A percentile compares a stretch with the other conserved stretches of the same genome.
phyloP scores from a whole-genome alignment of 2,888 invertebrate species.

The Tenthredo distinguenda region DNA sequence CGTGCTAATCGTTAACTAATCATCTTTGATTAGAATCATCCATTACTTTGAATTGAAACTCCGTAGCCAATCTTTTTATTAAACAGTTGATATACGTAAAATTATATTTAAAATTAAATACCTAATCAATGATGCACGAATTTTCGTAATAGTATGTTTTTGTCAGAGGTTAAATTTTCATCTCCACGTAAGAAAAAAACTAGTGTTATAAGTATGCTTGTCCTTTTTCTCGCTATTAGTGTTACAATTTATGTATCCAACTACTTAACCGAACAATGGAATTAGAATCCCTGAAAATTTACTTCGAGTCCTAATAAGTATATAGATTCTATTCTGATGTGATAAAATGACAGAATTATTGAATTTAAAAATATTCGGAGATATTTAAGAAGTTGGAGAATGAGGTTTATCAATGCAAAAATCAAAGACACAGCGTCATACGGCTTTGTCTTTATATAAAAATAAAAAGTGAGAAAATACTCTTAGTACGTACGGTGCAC shows the following conservation, averaged over 20 bases:
- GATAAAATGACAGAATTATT: constrained; percentile 40
- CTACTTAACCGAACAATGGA: constrained; percentile 26
- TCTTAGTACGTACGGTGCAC: constrained; percentile 64
- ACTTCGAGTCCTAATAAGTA: constrained; percentile 11
- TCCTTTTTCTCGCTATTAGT: constrained; percentile 29
- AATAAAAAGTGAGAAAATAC: constrained; percentile 57
- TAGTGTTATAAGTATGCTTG: constrained; percentile 32
- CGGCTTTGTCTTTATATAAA: constrained; percentile 9
- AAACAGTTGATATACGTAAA: constrained; percentile 2
- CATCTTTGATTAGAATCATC: neutral
- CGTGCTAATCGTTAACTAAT: neutral
- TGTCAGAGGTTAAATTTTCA: neutral
- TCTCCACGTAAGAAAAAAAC: neutral
- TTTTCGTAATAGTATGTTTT: neutral
- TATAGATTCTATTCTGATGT: constrained; percentile 32
- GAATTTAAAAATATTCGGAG: constrained; percentile 15
- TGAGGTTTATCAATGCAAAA: constrained; percentile 35
- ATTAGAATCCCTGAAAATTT: constrained; percentile 5
- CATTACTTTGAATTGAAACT: neutral
- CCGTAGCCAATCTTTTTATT: neutral
- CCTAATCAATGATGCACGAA: constrained; percentile 36
- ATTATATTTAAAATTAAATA: neutral
- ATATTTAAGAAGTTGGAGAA: constrained; percentile 44
- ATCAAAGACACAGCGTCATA: constrained; percentile 38
- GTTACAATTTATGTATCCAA: neutral